A percentile compares a stretch with the other conserved stretches of the same genome.
Conservation (phyloP, 2,797 vertebrate species). For the Bradypodion pumilum region DNA sequence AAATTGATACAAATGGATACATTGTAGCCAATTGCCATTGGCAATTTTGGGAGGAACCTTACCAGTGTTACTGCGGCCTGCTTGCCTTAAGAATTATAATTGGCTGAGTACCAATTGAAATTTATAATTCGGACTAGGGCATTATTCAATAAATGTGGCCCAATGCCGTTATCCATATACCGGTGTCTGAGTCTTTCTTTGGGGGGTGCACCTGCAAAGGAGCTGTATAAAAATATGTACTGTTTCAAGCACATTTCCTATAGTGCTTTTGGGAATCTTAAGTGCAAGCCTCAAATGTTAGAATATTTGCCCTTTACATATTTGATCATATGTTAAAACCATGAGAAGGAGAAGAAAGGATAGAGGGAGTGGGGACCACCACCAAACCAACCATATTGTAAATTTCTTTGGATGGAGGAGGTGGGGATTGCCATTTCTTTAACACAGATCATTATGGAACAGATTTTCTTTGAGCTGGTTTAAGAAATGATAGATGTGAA, state of each 20-base stretch:
- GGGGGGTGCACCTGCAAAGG: no score
- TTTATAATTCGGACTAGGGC: no score
- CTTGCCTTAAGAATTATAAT: no score
- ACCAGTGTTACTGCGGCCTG: no score
- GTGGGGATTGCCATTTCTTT: not conserved
- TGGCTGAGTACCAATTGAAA: no score
- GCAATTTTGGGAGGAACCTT: no score
- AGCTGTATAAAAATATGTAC: conserved; percentile 12
- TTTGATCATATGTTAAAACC: not conserved
- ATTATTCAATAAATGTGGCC: no score
- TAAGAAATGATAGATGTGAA: not conserved
- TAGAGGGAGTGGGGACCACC: no score
- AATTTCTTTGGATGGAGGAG: not conserved
- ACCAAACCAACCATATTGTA: conserved; percentile 13
- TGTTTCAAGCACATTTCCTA: conserved; percentile 3
- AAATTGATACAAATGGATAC: no score
- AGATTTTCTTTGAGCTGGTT: not conserved
- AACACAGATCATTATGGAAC: not conserved
- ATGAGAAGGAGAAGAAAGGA: conserved; percentile 14
- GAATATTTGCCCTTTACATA: not conserved
- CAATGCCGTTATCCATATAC: no score
- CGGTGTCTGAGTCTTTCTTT: no score
- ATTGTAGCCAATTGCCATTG: no score
- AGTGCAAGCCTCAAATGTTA: not conserved
- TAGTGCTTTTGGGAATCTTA: not conserved